Evolutionary conservation across 2,888 invertebrate genomes (phyloP), one percentile per base, ranked within the genome.

Genomic region (Drosophila paramelanica): DNA sequence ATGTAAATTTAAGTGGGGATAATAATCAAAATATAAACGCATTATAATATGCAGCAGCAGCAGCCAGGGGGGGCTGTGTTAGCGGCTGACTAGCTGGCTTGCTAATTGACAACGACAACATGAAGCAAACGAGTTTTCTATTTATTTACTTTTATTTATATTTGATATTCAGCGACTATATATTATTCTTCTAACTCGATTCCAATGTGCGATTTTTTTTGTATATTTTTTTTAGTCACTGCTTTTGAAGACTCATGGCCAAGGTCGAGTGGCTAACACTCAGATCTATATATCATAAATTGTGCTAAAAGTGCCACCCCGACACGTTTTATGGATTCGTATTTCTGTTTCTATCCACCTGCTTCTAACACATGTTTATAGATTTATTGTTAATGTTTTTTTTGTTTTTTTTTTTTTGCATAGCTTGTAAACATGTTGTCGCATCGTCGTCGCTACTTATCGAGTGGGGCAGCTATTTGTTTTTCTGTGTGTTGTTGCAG

Each of bases 191-290:
- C 49, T 14, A 25, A 31, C 50, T 43, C 36, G 49, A 42, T 60
- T 52, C 41, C n/a, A 57, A 53, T 50, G 58, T 71, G 62, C 43
- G 55, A 53, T 62, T 62, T 58, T 53, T 49, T 41, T 49, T 60
- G 53, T 14, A 57, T 62, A 55, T 53, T 49, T 41, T 49, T 60
- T 53, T 65, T 73, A 66, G 64, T 68, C 60, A 31, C 43, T 47
- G 45, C 46, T 52, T 59, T 55, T 53, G 62, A 66, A 79, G 77
- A 81, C 74, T 83, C 81, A 81, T 77, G 81, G 84, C 61, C 81
- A 81, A 81, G 81, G 81, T 81, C 81, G 77, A 10, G 11, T 42
- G 31, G 50, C 38, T 65, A 68, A 62, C 65, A 51, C 57, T 43
- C 50, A 39, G 67, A 49, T 71, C 56, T 67, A 68, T 67, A 57